Conservation (phyloP, 1,140 invertebrate species). For the Drosophila sulfurigaster region DNA sequence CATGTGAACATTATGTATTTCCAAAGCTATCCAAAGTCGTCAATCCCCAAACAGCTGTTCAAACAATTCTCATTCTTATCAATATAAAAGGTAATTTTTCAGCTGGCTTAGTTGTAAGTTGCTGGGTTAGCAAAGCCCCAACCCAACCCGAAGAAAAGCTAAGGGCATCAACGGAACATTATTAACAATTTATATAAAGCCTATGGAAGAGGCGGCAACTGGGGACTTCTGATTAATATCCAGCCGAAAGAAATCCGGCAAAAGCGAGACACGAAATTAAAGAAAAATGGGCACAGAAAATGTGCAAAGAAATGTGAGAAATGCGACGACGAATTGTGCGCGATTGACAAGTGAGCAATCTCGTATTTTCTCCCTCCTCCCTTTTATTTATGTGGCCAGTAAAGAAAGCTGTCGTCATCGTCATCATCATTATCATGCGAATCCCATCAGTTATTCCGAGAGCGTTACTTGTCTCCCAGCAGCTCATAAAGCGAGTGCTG, state of each 20-base stretch:
- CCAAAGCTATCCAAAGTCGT: not conserved
- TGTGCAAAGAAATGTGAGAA: constrained; percentile 56
- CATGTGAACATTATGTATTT: not conserved
- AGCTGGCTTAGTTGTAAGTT: constrained; percentile 12
- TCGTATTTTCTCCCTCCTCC: constrained; percentile 18
- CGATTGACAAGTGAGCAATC: constrained; percentile 64
- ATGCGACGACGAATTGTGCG: constrained; percentile 45
- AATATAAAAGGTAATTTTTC: constrained; percentile 14
- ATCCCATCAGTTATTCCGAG: constrained; percentile 65
- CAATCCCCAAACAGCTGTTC: constrained; percentile 22
- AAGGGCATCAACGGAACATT: constrained; percentile 13
- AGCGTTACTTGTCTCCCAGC: constrained; percentile 41
- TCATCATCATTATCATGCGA: constrained; percentile 43
- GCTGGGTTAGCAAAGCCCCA: not conserved
- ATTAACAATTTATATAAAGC: constrained; percentile 28
- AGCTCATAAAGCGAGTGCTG: constrained; percentile 62
- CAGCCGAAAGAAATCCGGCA: constrained; percentile 10
- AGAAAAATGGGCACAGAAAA: constrained; percentile 33
- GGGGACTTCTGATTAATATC: constrained; percentile 24
- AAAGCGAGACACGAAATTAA: not conserved
- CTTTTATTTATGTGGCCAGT: constrained; percentile 1
- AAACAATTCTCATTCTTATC: not conserved
- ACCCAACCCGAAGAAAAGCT: not conserved
- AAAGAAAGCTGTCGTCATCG: constrained; percentile 29
- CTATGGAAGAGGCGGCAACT: constrained; percentile 17